Base-by-base conservation (phyloP, 1,140 invertebrate genomes). In the Uloborus diversus region DNA sequence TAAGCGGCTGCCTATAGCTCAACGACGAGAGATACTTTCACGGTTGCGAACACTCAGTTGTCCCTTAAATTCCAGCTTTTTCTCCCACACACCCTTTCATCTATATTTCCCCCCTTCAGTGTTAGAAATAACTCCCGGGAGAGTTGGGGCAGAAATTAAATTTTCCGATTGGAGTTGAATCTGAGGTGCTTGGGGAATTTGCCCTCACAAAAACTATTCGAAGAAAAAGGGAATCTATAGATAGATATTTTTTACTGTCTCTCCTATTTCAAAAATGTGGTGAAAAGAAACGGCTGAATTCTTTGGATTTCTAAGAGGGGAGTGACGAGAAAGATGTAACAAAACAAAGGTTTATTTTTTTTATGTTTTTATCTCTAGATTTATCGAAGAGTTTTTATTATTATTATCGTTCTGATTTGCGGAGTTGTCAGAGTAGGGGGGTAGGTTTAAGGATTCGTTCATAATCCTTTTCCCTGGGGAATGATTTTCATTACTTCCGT, bases 131-230 rank as follows among this genome's bases (percentile, higher is more conserved):
- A 78, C 73, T 66, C 73, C 49, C 62, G 2, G 4, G 73, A 57
- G 73, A 66, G 23, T 56, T 65, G 17, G 49, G 42, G 61, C 28
- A 78, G 73, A 78, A 78, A 78, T 78, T 78, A 78, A 78, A 78
- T 78, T 78, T 78, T 78, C 73, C 62, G 73, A 78, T 78, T 65
- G 73, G 73, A 78, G 53, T 56, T 49, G 73, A 49, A 61, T 47
- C 37, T 27, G 27, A 42, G 62, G 73, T 53, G 73, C 73, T 56
- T 33, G 65, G 73, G 73, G 73, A 78, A 20, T 42, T 35, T 66
- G 33, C 42, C 51, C 14, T 11, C 42, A n/a, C 56, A 42, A 51
- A 47, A 59, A 56, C 42, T 33, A 42, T 69, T n/a, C 28, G 33
- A 61, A 61, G 32, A 32, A 73, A 61, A 33, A 42, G 9, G 9